These are phyloP conservation scores for Pardalotus punctatus DNA, from an alignment of 2,113 vertebrate genomes.

Conservation along the genomic window DNA sequence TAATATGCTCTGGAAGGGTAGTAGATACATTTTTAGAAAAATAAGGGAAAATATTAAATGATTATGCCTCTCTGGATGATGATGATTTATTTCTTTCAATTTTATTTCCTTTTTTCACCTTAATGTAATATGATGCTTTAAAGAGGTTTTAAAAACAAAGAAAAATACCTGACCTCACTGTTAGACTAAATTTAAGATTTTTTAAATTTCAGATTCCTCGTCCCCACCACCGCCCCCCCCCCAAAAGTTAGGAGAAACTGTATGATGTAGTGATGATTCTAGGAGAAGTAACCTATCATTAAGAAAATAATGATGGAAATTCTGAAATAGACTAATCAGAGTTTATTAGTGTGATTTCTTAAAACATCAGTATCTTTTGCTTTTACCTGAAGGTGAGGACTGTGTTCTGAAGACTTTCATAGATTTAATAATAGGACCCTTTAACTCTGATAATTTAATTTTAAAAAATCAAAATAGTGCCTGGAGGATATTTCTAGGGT, in stretches of 20 bases:
- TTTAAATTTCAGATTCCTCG: background rate
- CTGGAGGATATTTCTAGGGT: background rate
- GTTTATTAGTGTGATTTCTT: background rate
- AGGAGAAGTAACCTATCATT: background rate
- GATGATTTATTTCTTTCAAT: background rate
- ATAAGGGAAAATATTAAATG: background rate
- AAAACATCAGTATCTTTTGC: background rate
- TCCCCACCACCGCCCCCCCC: no score
- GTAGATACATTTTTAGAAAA: background rate
- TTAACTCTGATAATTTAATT: background rate
- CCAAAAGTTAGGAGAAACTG: background rate
- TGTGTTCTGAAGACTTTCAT: background rate
- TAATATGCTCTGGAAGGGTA: background rate
- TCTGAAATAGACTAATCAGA: background rate
- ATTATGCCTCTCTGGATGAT: background rate
- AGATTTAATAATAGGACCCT: background rate
- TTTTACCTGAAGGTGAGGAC: background rate
- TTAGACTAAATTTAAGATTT: background rate
- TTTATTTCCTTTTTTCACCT: background rate
- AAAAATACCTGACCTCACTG: rapidly evolving
- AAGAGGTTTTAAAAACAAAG: background rate
- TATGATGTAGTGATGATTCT: background rate
- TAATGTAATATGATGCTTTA: background rate
- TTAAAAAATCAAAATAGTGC: background rate
- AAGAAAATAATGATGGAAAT: background rate